Evolutionary conservation across 2,888 invertebrate species (phyloP).

Genomic region (Leucoma salicis): DNA sequence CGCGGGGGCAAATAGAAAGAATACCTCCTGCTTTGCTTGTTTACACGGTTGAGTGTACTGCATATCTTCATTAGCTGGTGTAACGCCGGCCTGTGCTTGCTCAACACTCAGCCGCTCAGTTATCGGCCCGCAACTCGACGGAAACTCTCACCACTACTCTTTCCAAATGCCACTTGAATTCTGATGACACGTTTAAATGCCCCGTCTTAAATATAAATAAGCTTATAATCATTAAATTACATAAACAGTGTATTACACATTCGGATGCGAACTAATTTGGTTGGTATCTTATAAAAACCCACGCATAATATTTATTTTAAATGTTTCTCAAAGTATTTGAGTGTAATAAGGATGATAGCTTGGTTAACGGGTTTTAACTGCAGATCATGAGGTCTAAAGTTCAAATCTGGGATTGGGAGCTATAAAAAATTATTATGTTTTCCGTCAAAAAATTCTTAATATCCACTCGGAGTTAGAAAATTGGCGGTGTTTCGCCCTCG

Average conservation of each 20-base stretch:
- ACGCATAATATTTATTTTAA: slow-evolving; percentile 60
- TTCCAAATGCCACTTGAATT: slow-evolving; percentile 45
- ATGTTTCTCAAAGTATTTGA: no score
- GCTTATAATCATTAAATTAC: slow-evolving; percentile 38
- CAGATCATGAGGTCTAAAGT: no score
- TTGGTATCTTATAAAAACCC: slow-evolving; percentile 59
- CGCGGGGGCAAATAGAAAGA: slow-evolving; percentile 75
- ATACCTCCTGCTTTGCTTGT: slow-evolving; percentile 66
- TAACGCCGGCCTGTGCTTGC: slow-evolving; percentile 59
- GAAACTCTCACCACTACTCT: slow-evolving; percentile 44
- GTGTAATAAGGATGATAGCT: no score
- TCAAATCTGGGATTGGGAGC: no score
- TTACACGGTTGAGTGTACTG: slow-evolving; percentile 76
- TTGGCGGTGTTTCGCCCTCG: no score
- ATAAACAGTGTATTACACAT: slow-evolving; percentile 51
- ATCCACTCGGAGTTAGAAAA: no score
- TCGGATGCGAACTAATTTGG: slow-evolving; percentile 52
- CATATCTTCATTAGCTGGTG: slow-evolving; percentile 75
- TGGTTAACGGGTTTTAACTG: no score
- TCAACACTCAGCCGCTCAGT: slow-evolving; percentile 53
- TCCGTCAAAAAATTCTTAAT: no score
- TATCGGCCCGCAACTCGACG: slow-evolving; percentile 23
- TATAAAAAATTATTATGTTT: no score
- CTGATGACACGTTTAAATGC: slow-evolving; percentile 35
- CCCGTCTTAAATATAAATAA: slow-evolving; percentile 35